Evolutionary conservation across 2,888 invertebrate species (phyloP), one percentile per base, ranked within the genome.

Genomic region (Dicranocentrus wangi): DNA sequence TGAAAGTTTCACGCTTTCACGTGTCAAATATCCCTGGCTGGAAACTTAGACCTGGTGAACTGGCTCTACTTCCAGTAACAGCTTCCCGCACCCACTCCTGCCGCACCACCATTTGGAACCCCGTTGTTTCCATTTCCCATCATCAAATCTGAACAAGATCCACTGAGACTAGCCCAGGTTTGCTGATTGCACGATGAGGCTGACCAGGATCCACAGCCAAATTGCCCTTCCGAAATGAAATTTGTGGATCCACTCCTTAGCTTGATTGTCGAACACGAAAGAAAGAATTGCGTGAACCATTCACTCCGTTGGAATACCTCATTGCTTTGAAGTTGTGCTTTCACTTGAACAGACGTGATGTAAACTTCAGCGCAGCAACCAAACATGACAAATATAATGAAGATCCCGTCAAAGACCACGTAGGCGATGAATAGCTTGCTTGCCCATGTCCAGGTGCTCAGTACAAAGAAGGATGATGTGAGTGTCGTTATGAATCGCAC

Each of bases 221-320:
- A 53, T 70, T 77, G 60, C 27, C 77, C 69, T 32, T 70, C 77
- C 8, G 69, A 43, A 70, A 69, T 55, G 53, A 77, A 77, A 63
- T 77, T 77, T 61, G 77, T 77, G 53, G 77, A 77, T 42, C 77
- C 77, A 39, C 53, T 60, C 51, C 55, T 69, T 25, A 77, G 61
- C 55, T 77, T 77, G 61, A 77, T 77, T 69, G 77, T 77, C n/a
- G 77, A 69, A 47, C 77, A 77, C 17, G 77, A 77, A 39, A 70
- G 43, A 43, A 70, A 77, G 53, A 63, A 77, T 17, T 77, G 77
- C 5, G 70, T 77, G 69, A 77, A 69, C 69, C 69, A 70, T 17
- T 77, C 69, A n/a, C 77, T 77, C 32, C 77, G 28, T 42, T 70
- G 69, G 21, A 77, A 77, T 19, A 77, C 77, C 42, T 77, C 69